Evolutionary conservation across 2,113 vertebrate genomes (phyloP), one percentile per base, ranked within the genome.

Genomic region (Grammomys surdaster): DNA sequence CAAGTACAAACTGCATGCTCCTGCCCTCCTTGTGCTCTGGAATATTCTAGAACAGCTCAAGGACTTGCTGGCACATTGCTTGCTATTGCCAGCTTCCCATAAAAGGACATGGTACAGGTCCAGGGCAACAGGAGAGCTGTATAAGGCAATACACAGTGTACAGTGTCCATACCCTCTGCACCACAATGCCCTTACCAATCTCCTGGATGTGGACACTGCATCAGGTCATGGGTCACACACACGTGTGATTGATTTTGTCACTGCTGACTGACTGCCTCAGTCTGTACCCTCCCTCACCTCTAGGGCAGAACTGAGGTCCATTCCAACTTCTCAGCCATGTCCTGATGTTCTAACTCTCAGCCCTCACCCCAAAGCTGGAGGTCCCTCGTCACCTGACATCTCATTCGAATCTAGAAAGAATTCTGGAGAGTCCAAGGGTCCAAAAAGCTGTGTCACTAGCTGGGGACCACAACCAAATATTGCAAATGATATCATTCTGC

Each of bases 141-240:
- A 2, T 2, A 1, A 56, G 9, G 89, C 7, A 26, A 76, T 43
- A 0, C 8, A 11, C 3, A n/a, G 82, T 19, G 0, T 4, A 13
- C 40, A 24, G 33, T 9, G 65, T 46, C 26, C 28, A 28, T 6
- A 10, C 14, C 78, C 40, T 20, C 20, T 14, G 24, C 20, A 10
- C 7, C 14, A 3, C 33, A 54, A 5, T 5, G 4, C 12, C 5
- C 46, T 40, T 48, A 22, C 4, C 28, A 36, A 36, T n/a, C 58
- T 48, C 65, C 11, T 40, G 33, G 1, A 2, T 4, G 4, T 11
- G 22, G 33, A 26, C 75, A 65, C 20, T 1, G 22, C 43, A 14
- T 24, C 36, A 43, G 22, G 14, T 56, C 51, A 88, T 12, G 48
- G n/a, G 36, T 20, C 69, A 88, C 33, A 88, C 36, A 58, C 2